Conservation (phyloP, 2,113 vertebrate genomes). For the Hippolais icterina region DNA sequence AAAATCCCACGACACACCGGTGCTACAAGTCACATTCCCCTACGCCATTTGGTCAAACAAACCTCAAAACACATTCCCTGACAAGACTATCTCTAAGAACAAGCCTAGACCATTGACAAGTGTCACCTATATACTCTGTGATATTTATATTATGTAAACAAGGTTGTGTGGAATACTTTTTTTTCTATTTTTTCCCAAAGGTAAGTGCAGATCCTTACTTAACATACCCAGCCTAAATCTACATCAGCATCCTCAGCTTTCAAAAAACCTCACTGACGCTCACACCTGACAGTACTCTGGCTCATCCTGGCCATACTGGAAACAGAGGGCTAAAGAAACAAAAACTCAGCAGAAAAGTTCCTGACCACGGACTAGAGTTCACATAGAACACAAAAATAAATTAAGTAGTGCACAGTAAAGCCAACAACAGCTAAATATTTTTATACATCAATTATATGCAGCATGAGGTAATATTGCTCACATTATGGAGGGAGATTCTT, state of each 20-base stretch:
- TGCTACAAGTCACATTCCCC: constrained; percentile 45
- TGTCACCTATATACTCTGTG: constrained; percentile 34
- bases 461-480: constrained; percentile 83
- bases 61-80: constrained; percentile 64
- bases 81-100: constrained; percentile 60
- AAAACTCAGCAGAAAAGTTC: constrained; percentile 36
- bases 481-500: constrained; percentile 77
- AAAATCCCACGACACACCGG: neutral
- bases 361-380: constrained; percentile 57
- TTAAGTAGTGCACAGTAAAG: constrained; percentile 70
- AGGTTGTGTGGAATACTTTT: neutral
- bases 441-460: constrained; percentile 71
- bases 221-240: constrained; percentile 63
- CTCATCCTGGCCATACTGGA: constrained; percentile 45
- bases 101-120: constrained; percentile 38
- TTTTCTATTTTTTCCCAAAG: neutral
- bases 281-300: constrained; percentile 51
- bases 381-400: constrained; percentile 68
- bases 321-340: constrained; percentile 49
- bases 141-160: constrained; percentile 54
- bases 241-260: constrained; percentile 56
- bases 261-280: constrained; percentile 41
- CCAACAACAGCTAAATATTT: constrained; percentile 67
- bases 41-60: constrained; percentile 72
- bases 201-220: constrained; percentile 52